Base-by-base conservation (phyloP, 1,140 invertebrate genomes). In the Zaprionus vittiger region DNA sequence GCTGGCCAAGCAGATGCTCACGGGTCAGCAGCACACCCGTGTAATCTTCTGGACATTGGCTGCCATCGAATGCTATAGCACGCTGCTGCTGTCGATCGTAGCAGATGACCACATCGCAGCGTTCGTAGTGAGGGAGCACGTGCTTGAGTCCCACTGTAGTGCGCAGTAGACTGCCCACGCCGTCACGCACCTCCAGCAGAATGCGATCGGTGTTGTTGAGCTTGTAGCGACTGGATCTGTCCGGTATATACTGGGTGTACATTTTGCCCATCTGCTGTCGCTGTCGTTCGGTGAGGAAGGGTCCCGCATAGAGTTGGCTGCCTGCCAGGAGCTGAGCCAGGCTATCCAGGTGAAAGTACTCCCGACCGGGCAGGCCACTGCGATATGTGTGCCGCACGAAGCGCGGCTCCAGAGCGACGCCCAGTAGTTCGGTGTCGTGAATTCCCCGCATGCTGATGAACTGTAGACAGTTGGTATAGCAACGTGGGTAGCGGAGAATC, bases 71-170 rank as follows among this genome's bases (percentile, higher is more conserved):
- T 1, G 77, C 60, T 14, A 92, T 0, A 0, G 77, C 55, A 14
- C 78, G 68, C 2, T 56, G 71, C 14, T 85, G 73, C 1, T 68
- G 62, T 6, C 63, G 85, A 67, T 93, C 81, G 59, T 86, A 93
- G 79, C 82, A 90, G 5, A 91, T 47, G 22, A 92, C 64, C 17
- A 92, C 73, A 93, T 94, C 94, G 66, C 92, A 83, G 78, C 89
- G 91, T 24, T 91, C 62, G 77, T 93, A 95, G 64, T 96, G 94
- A 2, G 95, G 95, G 76, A 95, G 83, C 49, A 95, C 65, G 77
- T 94, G 94, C 77, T 93, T 91, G 6, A 93, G 66, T 26, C n/a
- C 20, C 1, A 81, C 57, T 3, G 65, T 65, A 3, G 74, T 71
- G 14, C 75, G 80, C n/a, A 86, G 65, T 14, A 93, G 80, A 11